Conservation (phyloP, 2,888 invertebrate genomes). For the Nemurella pictetii region DNA sequence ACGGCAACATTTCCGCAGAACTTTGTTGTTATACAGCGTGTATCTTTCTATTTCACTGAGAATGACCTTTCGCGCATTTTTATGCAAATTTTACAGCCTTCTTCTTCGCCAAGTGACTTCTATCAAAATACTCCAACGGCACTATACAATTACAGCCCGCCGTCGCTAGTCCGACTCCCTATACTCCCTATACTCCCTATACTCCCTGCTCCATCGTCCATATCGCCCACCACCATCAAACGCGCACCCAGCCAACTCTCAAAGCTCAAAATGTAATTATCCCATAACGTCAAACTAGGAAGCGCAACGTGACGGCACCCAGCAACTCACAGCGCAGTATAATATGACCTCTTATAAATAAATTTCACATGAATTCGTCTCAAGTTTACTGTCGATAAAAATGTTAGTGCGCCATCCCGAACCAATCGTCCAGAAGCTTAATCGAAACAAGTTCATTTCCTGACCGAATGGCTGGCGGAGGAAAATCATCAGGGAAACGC, state of each 20-base stretch:
- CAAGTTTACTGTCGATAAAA: neutral
- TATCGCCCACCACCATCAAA: too few species aligned
- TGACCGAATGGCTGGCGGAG: neutral
- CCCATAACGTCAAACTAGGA: neutral
- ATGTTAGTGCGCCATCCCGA: neutral
- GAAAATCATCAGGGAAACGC: neutral
- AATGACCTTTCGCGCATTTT: neutral
- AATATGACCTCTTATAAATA: neutral
- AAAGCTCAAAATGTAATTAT: neutral
- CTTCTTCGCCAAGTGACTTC: neutral
- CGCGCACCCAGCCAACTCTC: neutral
- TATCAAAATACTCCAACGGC: neutral
- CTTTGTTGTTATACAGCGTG: too few species aligned
- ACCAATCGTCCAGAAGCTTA: neutral
- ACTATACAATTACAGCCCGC: neutral
- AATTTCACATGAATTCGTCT: neutral
- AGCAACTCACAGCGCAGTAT: neutral
- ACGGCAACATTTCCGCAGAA: neutral
- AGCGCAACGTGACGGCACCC: neutral
- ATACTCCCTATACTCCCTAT: too few species aligned
- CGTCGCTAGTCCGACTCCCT: too few species aligned
- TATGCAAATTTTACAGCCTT: neutral
- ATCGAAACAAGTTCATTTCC: neutral
- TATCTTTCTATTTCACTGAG: neutral
- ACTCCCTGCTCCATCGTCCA: too few species aligned